Percentiles rank a stretch among this genome's conserved stretches.
Evolutionary conservation across 2,113 vertebrate genomes (phyloP).

Genomic region (Sisor rabdophorus): DNA sequence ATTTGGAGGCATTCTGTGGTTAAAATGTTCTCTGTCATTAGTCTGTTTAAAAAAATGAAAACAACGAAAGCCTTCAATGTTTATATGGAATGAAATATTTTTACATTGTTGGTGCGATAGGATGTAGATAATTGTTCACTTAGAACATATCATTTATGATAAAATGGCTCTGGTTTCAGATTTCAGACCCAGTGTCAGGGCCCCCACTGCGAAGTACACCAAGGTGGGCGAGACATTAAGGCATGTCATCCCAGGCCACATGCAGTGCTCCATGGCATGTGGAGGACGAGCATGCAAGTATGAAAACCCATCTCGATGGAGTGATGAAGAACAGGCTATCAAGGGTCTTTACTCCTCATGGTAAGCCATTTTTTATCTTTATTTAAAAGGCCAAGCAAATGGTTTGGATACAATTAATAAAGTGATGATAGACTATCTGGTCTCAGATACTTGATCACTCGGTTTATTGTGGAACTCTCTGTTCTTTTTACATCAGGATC

Average conservation of each 20-base stretch:
- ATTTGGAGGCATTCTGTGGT: conserved; percentile 2
- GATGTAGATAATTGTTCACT: neutral
- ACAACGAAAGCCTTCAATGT: neutral
- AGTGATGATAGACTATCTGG: neutral
- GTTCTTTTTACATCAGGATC: conserved; percentile 73
- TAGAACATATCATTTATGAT: neutral
- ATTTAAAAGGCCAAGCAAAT: neutral
- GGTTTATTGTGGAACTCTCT: neutral
- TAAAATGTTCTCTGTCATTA: conserved; percentile 2
- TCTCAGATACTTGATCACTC: neutral
- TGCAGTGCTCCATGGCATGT: conserved; percentile 96
- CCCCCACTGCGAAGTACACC: conserved; percentile 90
- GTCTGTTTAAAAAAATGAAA: neutral
- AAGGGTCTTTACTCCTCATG: conserved; percentile 94
- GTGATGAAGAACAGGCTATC: conserved; percentile 84
- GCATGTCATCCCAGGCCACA: conserved; percentile 87
- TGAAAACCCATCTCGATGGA: conserved; percentile 91
- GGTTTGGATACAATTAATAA: neutral
- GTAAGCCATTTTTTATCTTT: conserved; percentile 61
- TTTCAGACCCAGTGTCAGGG: conserved; percentile 68
- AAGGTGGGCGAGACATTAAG: conserved; percentile 91
- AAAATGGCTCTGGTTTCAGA: conserved; percentile 6
- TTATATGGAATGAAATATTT: conserved; percentile 1
- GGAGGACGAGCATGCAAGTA: conserved; percentile 95
- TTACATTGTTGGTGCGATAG: neutral